Evolutionary conservation across 1,140 invertebrate species (phyloP), one percentile per base, ranked within the genome.

Genomic region (Euschistus heros): DNA sequence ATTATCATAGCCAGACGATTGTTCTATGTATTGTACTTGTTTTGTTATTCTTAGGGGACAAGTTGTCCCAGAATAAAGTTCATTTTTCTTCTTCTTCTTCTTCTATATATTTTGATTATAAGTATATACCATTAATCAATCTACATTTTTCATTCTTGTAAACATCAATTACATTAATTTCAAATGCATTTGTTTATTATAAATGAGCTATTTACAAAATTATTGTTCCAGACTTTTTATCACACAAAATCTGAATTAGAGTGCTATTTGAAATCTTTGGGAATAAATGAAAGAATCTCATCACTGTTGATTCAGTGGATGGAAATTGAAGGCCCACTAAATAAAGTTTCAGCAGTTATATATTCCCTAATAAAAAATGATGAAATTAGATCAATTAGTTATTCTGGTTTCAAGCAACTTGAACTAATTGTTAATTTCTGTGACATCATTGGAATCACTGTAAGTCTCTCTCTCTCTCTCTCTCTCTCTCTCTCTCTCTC

Each of bases 391-490:
- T 76, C 76, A 15, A 72, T 86, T 6, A 85, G 86, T 4, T 86
- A 85, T 57, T 79, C 84, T 70, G 89, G 83, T 0, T 69, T 94
- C 0, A 76, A 82, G 62, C 86, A 92, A 66, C 77, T 94, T 52
- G 85, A 92, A 71, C 77, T 76, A 5, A 82, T 93, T 2, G 83
- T 86, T 42, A 77, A 78, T 22, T 76, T 87, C 72, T 81, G 86
- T 14, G 80, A 84, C 70, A 77, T 80, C 27, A 77, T 93, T 24
- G 91, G 89, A 2, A 81, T 91, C 2, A 86, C 85, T 73, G 86
- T 92, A 77, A 72, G 62, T 52, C 27, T 55, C 27, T 37, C 8
- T 30, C 3, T 30, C 3, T 30, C 8, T 8, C 30, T 5, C 8
- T 59, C 37, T 65, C 52, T 46, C 8, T 30, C 3, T 30, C 3